phyloP scores from a whole-genome alignment of 2,888 invertebrate genomes.

The Sesamia inferens region DNA sequence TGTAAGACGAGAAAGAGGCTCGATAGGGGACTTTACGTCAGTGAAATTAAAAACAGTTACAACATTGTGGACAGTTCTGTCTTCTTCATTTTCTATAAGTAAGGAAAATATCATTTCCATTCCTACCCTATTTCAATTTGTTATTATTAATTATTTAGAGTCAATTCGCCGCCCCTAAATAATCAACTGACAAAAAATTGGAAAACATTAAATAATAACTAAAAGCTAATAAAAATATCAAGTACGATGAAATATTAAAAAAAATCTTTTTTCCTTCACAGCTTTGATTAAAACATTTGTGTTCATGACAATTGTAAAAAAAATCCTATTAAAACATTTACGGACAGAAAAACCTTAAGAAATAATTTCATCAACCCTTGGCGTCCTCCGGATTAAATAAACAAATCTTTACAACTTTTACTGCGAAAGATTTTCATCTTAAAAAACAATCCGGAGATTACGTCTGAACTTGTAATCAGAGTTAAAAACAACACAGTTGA shows the following conservation, averaged over 20 bases:
- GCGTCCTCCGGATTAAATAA: conserved; percentile 61
- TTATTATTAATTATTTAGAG: not conserved
- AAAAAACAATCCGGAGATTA: conserved; percentile 79
- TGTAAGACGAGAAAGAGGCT: not conserved
- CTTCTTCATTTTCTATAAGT: not conserved
- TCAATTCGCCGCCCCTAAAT: not conserved
- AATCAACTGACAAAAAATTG: no score
- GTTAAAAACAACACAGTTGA: conserved; percentile 76
- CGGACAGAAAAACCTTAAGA: conserved; percentile 36
- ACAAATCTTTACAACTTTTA: conserved; percentile 69
- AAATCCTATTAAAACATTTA: conserved; percentile 44
- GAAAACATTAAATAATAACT: not conserved
- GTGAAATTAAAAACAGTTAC: not conserved
- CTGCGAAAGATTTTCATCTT: conserved; percentile 74
- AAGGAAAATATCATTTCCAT: not conserved
- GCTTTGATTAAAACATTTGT: conserved; percentile 38
- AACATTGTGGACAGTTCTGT: not conserved
- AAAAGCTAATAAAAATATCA: not conserved
- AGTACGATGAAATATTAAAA: not conserved
- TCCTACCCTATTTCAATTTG: not conserved
- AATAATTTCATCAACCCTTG: conserved; percentile 67
- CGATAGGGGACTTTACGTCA: not conserved
- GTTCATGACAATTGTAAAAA: conserved; percentile 32
- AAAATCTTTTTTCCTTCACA: conserved; percentile 1
- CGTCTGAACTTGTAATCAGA: conserved; percentile 81